phyloP scores from a whole-genome alignment of 2,888 invertebrate species.

The Panzeria rudis region DNA sequence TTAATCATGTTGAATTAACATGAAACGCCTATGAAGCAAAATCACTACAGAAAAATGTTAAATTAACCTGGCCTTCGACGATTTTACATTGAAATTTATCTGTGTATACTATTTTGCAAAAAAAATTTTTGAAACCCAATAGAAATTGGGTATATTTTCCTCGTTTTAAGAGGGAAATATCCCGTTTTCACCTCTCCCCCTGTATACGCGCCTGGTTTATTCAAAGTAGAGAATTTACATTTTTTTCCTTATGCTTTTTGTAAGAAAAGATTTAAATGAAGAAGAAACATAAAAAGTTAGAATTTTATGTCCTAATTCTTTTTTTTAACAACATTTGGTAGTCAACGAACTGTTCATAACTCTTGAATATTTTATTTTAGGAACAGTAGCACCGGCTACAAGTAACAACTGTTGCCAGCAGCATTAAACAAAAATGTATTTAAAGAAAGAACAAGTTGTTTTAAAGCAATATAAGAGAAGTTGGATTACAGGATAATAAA shows the following conservation, averaged over 20 bases:
- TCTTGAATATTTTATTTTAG: slow-evolving; percentile 68
- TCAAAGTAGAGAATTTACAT: neutral
- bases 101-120: too few relatives aligned
- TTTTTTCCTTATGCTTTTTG: neutral
- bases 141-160: too few relatives aligned
- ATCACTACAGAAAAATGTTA: too few relatives aligned
- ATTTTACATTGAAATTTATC: too few relatives aligned
- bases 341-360: slow-evolving; percentile 73
- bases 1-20: too few relatives aligned
- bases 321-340: slow-evolving; percentile 69
- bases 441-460: neutral
- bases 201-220: too few relatives aligned
- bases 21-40: too few relatives aligned
- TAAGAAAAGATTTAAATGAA: neutral
- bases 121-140: too few relatives aligned
- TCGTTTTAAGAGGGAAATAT: too few relatives aligned
- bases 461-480: neutral
- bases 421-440: neutral
- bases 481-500: neutral
- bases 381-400: neutral
- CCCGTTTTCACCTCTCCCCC: too few relatives aligned
- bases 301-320: slow-evolving; percentile 71
- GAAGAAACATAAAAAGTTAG: slow-evolving; percentile 49
- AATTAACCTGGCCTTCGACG: too few relatives aligned
- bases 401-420: slow-evolving; percentile 10